Evolutionary conservation across 1,140 invertebrate species (phyloP).

Genomic region (Schlechtendalia chinensis): DNA sequence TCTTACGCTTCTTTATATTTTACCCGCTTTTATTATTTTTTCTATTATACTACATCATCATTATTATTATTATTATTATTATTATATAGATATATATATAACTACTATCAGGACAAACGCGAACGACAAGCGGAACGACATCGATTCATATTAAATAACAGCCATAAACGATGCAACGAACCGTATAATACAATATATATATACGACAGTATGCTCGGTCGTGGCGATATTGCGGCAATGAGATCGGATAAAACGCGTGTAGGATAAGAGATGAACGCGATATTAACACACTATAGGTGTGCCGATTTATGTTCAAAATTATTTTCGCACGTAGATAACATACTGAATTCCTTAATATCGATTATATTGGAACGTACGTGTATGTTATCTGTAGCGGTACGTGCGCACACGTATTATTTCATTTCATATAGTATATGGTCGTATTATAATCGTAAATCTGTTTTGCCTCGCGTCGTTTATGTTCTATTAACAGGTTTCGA

Average conservation of each 20-base stretch:
- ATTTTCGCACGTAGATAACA: not conserved
- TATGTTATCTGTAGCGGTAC: not conserved
- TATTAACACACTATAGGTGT: no score
- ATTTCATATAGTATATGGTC: not conserved
- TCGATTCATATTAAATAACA: not conserved
- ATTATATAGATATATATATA: no score
- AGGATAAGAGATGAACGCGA: no score
- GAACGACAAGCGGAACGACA: conserved; percentile 4
- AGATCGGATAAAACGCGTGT: no score
- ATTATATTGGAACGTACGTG: not conserved
- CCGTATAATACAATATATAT: no score
- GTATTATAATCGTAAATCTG: not conserved
- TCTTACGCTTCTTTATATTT: no score
- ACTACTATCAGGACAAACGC: not conserved
- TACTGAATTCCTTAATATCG: not conserved
- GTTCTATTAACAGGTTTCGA: not conserved
- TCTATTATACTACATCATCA: no score
- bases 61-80: no score
- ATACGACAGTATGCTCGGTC: no score
- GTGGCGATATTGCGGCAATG: no score
- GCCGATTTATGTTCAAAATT: no score
- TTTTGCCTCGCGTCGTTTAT: not conserved
- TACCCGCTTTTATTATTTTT: no score
- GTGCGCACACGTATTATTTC: not conserved
- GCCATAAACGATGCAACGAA: not conserved